Conservation (phyloP, 2,797 vertebrate species). For the Myotis findleyi region DNA sequence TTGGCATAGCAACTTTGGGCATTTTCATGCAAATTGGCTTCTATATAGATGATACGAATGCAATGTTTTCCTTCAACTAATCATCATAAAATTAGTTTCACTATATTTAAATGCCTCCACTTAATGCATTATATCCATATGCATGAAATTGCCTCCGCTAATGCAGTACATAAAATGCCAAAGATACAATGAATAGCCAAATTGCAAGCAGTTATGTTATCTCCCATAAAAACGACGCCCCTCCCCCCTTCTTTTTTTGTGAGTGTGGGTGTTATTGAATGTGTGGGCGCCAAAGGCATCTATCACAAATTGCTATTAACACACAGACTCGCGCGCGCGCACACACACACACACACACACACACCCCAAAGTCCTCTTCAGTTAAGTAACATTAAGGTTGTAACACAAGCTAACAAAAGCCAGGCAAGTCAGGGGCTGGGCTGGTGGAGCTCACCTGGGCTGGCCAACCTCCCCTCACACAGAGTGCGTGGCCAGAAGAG, state of each 20-base stretch:
- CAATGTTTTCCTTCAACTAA: slow-evolving; percentile 96
- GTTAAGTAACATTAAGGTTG: slow-evolving; percentile 85
- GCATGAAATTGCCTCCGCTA: slow-evolving; percentile 99
- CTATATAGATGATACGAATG: slow-evolving; percentile 91
- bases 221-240: slow-evolving; percentile 92
- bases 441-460: neutral
- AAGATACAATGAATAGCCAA: slow-evolving; percentile 99
- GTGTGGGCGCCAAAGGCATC: slow-evolving; percentile 93
- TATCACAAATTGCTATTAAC: slow-evolving; percentile 94
- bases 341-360: slow-evolving; percentile 46
- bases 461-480: neutral
- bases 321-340: neutral
- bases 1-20: slow-evolving; percentile 93
- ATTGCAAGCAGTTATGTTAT: slow-evolving; percentile 96
- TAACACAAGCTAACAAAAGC: slow-evolving; percentile 58
- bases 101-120: slow-evolving; percentile 97
- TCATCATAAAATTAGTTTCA: slow-evolving; percentile 99
- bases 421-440: neutral
- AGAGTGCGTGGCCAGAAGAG: neutral
- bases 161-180: slow-evolving; percentile 98
- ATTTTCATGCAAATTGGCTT: slow-evolving; percentile 94
- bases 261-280: slow-evolving; percentile 89
- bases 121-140: slow-evolving; percentile 99
- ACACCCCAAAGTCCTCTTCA: slow-evolving; percentile 73
- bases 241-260: slow-evolving; percentile 68